phyloP scores from a whole-genome alignment of 2,888 invertebrate species.

The Acleris holmiana region DNA sequence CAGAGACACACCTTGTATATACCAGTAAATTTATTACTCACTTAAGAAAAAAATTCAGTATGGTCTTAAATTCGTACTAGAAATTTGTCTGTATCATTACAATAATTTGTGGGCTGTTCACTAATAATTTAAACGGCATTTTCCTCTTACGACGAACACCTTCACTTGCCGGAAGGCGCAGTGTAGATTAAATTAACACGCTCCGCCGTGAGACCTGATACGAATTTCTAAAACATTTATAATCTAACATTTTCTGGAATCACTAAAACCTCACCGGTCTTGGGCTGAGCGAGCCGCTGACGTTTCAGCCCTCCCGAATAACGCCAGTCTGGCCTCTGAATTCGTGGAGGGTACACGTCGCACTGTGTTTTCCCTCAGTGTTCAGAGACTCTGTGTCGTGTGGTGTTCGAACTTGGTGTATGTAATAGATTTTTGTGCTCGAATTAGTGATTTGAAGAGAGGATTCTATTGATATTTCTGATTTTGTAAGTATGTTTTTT shows the following conservation, averaged over 20 bases:
- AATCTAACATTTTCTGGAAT: conserved; percentile 32
- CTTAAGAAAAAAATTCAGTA: too few relatives aligned
- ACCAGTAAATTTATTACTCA: too few relatives aligned
- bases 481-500: conserved; percentile 25
- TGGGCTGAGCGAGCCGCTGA: conserved; percentile 4
- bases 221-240: not conserved
- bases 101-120: too few relatives aligned
- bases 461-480: conserved; percentile 23
- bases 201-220: not conserved
- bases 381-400: conserved; percentile 41
- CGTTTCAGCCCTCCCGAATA: conserved; percentile 24
- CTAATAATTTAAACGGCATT: too few relatives aligned
- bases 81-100: too few relatives aligned
- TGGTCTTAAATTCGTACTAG: too few relatives aligned
- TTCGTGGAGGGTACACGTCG: conserved; percentile 42
- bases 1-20: too few relatives aligned
- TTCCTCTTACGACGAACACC: too few relatives aligned
- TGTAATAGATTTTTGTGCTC: conserved; percentile 27
- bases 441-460: conserved; percentile 23
- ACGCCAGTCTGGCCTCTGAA: conserved; percentile 43
- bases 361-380: conserved; percentile 15
- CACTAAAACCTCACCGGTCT: conserved; percentile 29
- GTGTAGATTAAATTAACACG: too few relatives aligned
- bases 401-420: conserved; percentile 38
- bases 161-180: too few relatives aligned